Conservation (phyloP, 2,888 invertebrate species). For the Spisula subtruncata region DNA sequence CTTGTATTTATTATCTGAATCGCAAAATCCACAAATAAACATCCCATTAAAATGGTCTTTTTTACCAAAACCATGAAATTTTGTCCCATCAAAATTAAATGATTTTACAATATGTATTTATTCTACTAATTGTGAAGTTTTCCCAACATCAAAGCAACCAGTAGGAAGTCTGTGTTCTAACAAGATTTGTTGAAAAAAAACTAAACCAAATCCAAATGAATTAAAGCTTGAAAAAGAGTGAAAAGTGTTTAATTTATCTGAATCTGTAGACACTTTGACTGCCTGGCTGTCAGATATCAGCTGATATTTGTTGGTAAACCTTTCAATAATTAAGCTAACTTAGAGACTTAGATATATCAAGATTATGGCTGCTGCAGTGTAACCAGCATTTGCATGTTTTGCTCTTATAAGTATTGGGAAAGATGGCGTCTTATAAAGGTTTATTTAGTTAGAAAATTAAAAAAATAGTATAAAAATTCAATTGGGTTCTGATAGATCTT, state of each 20-base stretch:
- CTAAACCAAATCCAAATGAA: background rate
- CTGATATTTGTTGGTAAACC: slow-evolving; percentile 3
- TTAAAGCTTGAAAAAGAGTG: slow-evolving; percentile 4
- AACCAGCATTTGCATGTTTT: background rate
- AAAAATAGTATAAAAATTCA: no score
- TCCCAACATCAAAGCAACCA: slow-evolving; percentile 52
- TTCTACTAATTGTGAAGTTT: slow-evolving; percentile 39
- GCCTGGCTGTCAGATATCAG: slow-evolving; percentile 5
- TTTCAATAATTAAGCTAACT: background rate
- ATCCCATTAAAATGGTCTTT: no score
- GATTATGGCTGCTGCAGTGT: background rate
- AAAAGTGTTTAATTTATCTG: slow-evolving; percentile 21
- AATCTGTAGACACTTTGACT: slow-evolving; percentile 3
- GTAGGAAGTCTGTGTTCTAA: slow-evolving; percentile 53
- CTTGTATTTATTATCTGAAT: no score
- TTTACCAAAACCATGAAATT: no score
- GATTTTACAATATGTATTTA: no score
- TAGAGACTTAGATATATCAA: background rate
- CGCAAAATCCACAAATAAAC: no score
- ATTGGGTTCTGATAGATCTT: no score
- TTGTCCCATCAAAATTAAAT: no score
- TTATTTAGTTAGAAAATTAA: no score
- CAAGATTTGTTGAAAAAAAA: slow-evolving; percentile 35
- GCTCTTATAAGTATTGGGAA: background rate
- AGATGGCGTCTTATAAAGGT: no score